Evolutionary conservation across 2,888 invertebrate genomes (phyloP).

Genomic region (Aphodius granarius): DNA sequence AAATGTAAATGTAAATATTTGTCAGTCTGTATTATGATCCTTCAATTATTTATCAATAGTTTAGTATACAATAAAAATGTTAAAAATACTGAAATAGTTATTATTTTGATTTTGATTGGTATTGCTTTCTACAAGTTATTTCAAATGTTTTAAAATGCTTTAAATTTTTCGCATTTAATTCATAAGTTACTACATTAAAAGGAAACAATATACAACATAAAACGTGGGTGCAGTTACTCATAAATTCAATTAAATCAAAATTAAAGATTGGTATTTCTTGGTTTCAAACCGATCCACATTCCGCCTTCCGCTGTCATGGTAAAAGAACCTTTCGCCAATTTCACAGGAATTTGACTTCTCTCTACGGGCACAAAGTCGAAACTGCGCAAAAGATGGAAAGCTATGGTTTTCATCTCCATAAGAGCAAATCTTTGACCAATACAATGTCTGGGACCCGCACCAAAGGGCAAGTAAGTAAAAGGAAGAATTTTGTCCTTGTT

Average conservation of each 20-base stretch:
- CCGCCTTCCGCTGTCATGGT: slow-evolving; percentile 40
- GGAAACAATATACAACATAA: background rate
- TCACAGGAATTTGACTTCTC: slow-evolving; percentile 43
- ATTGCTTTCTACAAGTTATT: too few species aligned
- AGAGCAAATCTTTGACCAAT: slow-evolving; percentile 53
- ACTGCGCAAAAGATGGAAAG: slow-evolving; percentile 41
- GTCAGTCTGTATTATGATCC: too few species aligned
- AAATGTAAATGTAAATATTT: too few species aligned
- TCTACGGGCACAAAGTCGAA: slow-evolving; percentile 43
- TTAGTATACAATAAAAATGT: too few species aligned
- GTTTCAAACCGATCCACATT: slow-evolving; percentile 42
- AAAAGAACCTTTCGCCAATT: slow-evolving; percentile 33
- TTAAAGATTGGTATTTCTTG: slow-evolving; percentile 23
- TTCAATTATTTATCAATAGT: too few species aligned
- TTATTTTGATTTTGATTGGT: too few species aligned
- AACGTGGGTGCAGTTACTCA: background rate
- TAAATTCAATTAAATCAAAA: background rate
- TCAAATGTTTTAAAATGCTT: too few species aligned
- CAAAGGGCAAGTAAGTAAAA: slow-evolving; percentile 58
- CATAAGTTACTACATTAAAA: too few species aligned
- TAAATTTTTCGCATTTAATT: too few species aligned
- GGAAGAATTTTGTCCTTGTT: slow-evolving; percentile 53
- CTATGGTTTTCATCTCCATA: slow-evolving; percentile 44
- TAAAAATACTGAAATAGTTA: too few species aligned
- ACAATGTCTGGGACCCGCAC: slow-evolving; percentile 58